phyloP scores from a whole-genome alignment of 2,113 vertebrate genomes.

The Zosterops japonicus region DNA sequence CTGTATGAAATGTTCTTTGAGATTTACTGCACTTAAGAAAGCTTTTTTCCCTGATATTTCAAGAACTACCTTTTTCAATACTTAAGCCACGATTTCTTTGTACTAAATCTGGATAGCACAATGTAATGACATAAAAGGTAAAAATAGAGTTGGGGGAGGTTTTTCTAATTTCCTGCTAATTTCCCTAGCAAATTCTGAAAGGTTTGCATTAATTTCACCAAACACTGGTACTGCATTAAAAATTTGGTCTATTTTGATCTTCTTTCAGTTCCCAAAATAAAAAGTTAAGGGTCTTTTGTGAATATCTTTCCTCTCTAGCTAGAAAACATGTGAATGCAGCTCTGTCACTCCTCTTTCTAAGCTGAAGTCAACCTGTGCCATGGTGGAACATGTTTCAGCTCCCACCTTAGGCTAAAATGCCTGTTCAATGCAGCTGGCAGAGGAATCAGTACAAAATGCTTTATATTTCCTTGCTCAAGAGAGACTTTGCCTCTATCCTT shows the following conservation, averaged over 20 bases:
- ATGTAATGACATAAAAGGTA: background rate
- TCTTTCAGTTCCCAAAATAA: conserved; percentile 7
- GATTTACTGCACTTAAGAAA: background rate
- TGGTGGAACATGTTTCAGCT: background rate
- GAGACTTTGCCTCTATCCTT: background rate
- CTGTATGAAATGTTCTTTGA: conserved; percentile 1
- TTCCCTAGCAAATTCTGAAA: conserved; percentile 31
- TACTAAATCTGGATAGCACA: background rate
- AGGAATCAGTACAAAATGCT: background rate
- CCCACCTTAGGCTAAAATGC: background rate
- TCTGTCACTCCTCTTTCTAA: background rate
- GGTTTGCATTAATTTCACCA: conserved; percentile 22
- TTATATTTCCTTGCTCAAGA: background rate
- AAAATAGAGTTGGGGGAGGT: conserved; percentile 33
- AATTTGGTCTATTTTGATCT: conserved; percentile 1
- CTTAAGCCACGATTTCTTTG: background rate
- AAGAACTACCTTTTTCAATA: background rate
- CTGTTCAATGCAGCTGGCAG: too few relatives aligned
- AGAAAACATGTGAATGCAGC: background rate
- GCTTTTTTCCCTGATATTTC: background rate
- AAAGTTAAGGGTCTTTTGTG: background rate
- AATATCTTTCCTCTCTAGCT: background rate
- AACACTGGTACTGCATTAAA: background rate
- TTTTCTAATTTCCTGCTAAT: conserved; percentile 40
- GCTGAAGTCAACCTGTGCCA: background rate